Percentiles rank a stretch among this genome's conserved stretches.
Evolutionary conservation across 2,888 invertebrate species (phyloP).

Genomic region (Philereme vetulata): DNA sequence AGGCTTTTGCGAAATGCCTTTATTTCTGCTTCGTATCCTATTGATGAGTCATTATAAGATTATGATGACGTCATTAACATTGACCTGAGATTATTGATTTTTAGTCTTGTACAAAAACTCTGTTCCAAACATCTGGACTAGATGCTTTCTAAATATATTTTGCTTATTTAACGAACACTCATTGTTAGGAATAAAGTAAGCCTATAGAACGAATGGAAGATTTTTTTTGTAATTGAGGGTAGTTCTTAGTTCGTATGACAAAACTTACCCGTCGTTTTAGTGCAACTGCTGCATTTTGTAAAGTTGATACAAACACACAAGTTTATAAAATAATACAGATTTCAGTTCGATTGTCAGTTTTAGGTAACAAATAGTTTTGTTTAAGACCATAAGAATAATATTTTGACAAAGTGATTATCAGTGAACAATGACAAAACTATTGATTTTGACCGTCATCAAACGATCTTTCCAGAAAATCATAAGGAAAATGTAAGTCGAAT

Average conservation of each 20-base stretch:
- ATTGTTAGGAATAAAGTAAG: too few species aligned
- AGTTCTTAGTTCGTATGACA: neutral
- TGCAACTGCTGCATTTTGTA: neutral
- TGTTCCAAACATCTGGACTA: too few species aligned
- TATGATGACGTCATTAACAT: slow-evolving; percentile 11
- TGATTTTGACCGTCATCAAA: slow-evolving; percentile 52
- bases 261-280: neutral
- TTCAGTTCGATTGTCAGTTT: neutral
- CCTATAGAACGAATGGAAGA: too few species aligned
- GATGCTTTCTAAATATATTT: too few species aligned
- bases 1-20: slow-evolving; percentile 53
- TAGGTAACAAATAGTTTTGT: neutral
- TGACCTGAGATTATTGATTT: neutral
- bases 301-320: neutral
- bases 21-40: slow-evolving; percentile 27
- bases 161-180: too few species aligned
- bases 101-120: too few species aligned
- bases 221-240: slow-evolving; percentile 7
- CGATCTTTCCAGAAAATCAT: slow-evolving; percentile 58
- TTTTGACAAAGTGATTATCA: slow-evolving; percentile 12
- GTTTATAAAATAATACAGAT: neutral
- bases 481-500: slow-evolving; percentile 61
- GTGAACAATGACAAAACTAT: slow-evolving; percentile 35
- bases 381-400: neutral
- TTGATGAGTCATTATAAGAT: slow-evolving; percentile 33